These are phyloP conservation scores for Tetranychus piercei DNA, from an alignment of 2,888 invertebrate species.

Conservation along the genomic window DNA sequence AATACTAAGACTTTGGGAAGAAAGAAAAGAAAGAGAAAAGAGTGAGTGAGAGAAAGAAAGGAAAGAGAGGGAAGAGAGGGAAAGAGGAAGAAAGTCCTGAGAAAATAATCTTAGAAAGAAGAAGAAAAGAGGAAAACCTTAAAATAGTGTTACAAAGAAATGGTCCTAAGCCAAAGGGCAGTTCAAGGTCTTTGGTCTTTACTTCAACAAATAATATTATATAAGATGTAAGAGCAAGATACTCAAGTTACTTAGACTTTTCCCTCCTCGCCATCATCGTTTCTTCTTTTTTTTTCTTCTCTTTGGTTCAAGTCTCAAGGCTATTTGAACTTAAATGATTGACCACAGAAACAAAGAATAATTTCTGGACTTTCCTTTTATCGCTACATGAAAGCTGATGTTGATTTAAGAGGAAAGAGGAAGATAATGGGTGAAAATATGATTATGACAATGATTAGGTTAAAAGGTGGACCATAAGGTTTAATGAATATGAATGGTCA, in stretches of 20 bases:
- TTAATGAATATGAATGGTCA: constrained; percentile 2
- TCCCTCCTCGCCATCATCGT: neutral
- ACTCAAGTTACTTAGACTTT: neutral
- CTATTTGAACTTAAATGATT: neutral
- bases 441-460: neutral
- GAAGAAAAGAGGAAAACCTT: neutral
- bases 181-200: neutral
- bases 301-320: neutral
- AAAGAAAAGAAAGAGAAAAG: constrained; percentile 1
- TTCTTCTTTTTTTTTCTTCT: neutral
- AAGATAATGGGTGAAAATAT: neutral
- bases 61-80: constrained; percentile 1
- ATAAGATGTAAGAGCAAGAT: neutral
- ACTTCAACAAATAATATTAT: neutral
- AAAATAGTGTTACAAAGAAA: constrained; percentile 2
- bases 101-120: neutral
- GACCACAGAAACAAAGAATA: neutral
- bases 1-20: neutral
- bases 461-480: neutral
- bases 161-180: neutral
- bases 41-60: neutral
- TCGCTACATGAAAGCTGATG: neutral
- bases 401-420: neutral
- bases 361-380: neutral
- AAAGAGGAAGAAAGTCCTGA: constrained; percentile 8